Evolutionary conservation across 2,113 vertebrate species (phyloP), one percentile per base, ranked within the genome.

Genomic region (Zapus hudsonius): DNA sequence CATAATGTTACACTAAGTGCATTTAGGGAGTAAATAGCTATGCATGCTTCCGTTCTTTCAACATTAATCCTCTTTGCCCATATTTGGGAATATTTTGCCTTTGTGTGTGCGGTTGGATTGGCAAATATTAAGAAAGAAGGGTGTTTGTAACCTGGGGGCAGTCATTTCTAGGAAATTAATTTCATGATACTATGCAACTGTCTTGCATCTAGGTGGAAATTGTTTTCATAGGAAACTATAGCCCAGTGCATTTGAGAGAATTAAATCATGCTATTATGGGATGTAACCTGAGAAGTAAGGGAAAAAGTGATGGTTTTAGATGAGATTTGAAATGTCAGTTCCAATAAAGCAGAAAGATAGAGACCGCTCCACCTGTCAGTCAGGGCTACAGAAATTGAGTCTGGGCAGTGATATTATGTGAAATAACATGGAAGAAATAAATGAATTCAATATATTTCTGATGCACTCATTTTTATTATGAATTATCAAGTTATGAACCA

Each of bases 311-410:
- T 11, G 67, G 42, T 44, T 94, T 96, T 73, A 86, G 55, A 91
- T 94, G 87, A 87, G 22, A 89, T 96, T 95, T 94, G 91, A 91
- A 96, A 93, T 89, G 80, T 67, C 36, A 91, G 80, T 20, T 84
- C 52, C 64, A 64, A 9, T 84, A 85, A 95, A 40, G 29, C 87
- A 92, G n/a, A 76, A 87, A 84, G 85, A 79, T 23, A 64, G 87
- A 84, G 55, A 11, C 47, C 64, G 36, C 61, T 92, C 63, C 67
- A 82, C 64, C 78, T 87, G 59, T 74, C 67, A 89, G 87, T 44
- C 5, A 33, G 22, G n/a, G 7, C 15, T 40, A 16, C 79, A 40
- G 22, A 89, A 69, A 75, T n/a, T 67, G 16, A 20, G 67, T 31
- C 61, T 63, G 75, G 66, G 29, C 1, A 29, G 79, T 84, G 3